These are phyloP conservation scores for Artibeus lituratus DNA, from an alignment of 2,797 vertebrate species.

Conservation along the genomic window DNA sequence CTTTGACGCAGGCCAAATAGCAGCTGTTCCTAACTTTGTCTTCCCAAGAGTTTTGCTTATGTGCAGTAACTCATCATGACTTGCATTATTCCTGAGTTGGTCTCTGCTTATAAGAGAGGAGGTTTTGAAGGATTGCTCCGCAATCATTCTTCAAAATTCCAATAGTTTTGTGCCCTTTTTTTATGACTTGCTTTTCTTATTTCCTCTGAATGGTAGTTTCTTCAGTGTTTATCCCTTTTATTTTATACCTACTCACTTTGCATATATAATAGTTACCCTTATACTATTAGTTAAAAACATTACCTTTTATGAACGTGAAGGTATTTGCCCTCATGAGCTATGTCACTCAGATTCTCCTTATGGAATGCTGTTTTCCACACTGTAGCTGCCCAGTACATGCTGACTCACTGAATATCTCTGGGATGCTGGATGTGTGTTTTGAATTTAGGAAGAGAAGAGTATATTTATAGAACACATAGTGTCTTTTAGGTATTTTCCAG, in stretches of 20 bases:
- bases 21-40: conserved; percentile 47
- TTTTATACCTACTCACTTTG: background rate
- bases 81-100: conserved; percentile 56
- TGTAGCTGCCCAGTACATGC: background rate
- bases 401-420: conserved; percentile 1
- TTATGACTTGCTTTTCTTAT: background rate
- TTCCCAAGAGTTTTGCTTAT: conserved; percentile 12
- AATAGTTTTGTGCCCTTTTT: background rate
- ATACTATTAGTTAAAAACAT: background rate
- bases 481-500: conserved; percentile 43
- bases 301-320: background rate
- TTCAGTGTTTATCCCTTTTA: background rate
- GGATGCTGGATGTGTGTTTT: background rate
- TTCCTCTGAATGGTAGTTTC: background rate
- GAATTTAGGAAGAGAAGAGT: conserved; percentile 49
- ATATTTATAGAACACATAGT: conserved; percentile 43
- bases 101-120: conserved; percentile 15
- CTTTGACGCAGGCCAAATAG: background rate
- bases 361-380: background rate
- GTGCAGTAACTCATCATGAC: conserved; percentile 69
- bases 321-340: background rate
- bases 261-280: background rate
- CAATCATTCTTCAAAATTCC: background rate
- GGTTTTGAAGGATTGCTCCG: background rate
- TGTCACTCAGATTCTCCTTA: background rate